Percentiles rank a stretch among this genome's conserved stretches.
These are phyloP conservation scores for Cyprinodon tularosa DNA, from an alignment of 2,113 vertebrate species.

Conservation along the genomic window DNA sequence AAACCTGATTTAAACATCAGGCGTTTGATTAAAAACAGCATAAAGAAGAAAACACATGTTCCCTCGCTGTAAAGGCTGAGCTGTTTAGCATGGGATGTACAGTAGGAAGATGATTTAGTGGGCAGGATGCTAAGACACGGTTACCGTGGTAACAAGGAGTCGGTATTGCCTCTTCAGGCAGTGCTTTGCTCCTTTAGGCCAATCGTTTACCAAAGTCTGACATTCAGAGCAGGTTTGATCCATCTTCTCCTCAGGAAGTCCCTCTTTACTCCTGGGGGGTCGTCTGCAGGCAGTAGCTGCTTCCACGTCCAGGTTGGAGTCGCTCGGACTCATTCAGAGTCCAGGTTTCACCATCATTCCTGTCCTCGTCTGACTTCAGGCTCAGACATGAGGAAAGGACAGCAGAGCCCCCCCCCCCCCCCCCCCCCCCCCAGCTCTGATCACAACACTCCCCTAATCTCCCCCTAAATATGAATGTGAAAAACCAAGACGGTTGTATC, in stretches of 20 bases:
- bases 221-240: constrained; percentile 32
- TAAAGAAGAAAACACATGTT: background rate
- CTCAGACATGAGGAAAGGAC: constrained; percentile 2
- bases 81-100: constrained; percentile 16
- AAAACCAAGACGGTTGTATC: constrained; percentile 2
- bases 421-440: too few relatives aligned
- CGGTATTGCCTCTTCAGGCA: constrained; percentile 30
- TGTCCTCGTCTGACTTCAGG: constrained; percentile 36
- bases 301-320: background rate
- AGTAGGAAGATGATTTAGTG: constrained; percentile 26
- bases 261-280: constrained; percentile 41
- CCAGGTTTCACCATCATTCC: constrained; percentile 30
- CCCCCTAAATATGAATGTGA: background rate
- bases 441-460: background rate
- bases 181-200: constrained; percentile 35
- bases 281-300: constrained; percentile 1
- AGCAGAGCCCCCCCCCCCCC: too few relatives aligned
- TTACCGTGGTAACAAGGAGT: constrained; percentile 65
- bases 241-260: constrained; percentile 23
- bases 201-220: constrained; percentile 47
- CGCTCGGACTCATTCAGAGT: constrained; percentile 25
- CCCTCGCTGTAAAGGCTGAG: constrained; percentile 18
- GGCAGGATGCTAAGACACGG: constrained; percentile 52
- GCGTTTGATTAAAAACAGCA: too few relatives aligned
- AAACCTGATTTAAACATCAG: too few relatives aligned